phyloP scores from a whole-genome alignment of 2,113 vertebrate species.

The Proterorhinus semilunaris region DNA sequence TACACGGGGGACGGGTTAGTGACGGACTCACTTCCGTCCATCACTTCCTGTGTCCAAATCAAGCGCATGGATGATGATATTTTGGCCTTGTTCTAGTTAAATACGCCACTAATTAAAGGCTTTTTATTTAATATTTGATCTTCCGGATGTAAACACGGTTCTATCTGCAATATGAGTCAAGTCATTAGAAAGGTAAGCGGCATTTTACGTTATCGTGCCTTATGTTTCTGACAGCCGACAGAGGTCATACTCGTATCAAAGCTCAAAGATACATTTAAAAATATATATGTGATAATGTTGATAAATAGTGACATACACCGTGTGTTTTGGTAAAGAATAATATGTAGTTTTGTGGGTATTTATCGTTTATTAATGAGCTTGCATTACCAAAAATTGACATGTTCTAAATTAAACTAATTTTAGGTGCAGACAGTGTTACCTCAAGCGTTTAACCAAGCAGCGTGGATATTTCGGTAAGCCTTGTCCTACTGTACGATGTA shows the following conservation, averaged over 20 bases:
- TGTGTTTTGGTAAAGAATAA: too few species aligned
- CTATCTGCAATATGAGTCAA: slow-evolving; percentile 21
- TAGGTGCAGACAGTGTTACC: slow-evolving; percentile 49
- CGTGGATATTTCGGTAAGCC: slow-evolving; percentile 56
- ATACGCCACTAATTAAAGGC: neutral
- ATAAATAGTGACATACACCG: too few species aligned
- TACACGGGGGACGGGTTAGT: neutral
- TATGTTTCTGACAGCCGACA: neutral
- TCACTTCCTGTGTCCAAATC: neutral
- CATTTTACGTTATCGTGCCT: neutral
- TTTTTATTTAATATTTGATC: neutral
- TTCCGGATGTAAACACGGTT: neutral
- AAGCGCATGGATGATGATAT: neutral
- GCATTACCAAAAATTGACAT: neutral
- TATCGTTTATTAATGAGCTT: too few species aligned
- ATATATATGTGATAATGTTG: too few species aligned
- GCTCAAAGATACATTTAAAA: neutral
- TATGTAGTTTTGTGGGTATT: too few species aligned
- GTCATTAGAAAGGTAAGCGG: slow-evolving; percentile 42
- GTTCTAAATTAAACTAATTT: neutral
- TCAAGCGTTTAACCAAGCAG: slow-evolving; percentile 35
- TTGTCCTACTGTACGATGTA: neutral
- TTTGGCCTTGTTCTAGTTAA: neutral
- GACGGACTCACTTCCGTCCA: neutral
- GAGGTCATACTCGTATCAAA: slow-evolving; percentile 37